Base-by-base conservation (phyloP, 1,140 invertebrate species). In the Calephelis nemesis region DNA sequence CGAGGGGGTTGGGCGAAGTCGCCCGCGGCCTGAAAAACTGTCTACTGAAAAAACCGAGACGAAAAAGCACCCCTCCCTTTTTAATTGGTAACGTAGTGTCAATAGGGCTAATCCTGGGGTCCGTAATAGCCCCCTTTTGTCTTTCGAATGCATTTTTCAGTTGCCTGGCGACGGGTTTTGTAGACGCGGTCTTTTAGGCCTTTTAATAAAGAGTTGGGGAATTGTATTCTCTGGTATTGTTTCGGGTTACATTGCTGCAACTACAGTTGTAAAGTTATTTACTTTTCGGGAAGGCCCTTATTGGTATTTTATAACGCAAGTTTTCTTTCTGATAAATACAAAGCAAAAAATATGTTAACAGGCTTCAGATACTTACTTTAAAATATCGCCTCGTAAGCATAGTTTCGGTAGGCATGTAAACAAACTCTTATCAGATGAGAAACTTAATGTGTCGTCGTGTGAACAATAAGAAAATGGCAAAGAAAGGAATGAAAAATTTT, bases 81-180 rank as follows among this genome's bases (percentile, higher is more conserved):
- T 91, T 90, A 91, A 91, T 91, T 90, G 88, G 88, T 88, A 90
- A 91, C 86, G 86, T 89, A 90, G 87, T 91, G 88, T 90, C 87
- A 91, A 90, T 91, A 90, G 88, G 84, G 87, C 87, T 90, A 91
- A 91, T 91, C 87, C 85, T 78, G 83, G 76, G 77, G 71, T 47
- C 74, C 74, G 86, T 91, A 88, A 90, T 90, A 85, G 87, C 81
- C 79, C 82, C 78, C 86, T 90, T 88, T 91, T 89, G 87, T 89
- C 80, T 87, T 71, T 75, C 78, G 83, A 84, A 90, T 88, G 86
- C 84, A 88, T 88, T 88, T 90, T 88, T 87, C 79, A 87, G 81
- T 85, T 84, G 78, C 84, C 85, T 87, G 73, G 77, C 85, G 78
- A 82, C 76, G 76, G 50, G 73, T 69, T 77, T 75, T 79, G 73